Conservation (phyloP, 2,888 invertebrate genomes). For the Thecocarcelia acutangulata region DNA sequence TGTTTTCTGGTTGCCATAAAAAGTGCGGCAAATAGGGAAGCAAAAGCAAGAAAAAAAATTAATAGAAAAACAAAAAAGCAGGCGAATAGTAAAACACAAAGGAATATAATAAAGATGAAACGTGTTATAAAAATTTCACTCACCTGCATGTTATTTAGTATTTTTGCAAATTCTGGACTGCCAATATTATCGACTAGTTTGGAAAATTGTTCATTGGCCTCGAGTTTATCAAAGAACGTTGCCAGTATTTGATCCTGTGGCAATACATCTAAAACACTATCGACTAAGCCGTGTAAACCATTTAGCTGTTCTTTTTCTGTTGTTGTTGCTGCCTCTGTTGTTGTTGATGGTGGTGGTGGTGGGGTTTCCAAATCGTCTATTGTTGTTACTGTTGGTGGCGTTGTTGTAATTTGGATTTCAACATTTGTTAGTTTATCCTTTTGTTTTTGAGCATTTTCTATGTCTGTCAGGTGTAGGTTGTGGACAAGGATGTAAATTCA, state of each 20-base stretch:
- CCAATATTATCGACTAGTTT: constrained; percentile 78
- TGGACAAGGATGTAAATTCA: not conserved
- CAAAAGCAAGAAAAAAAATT: not conserved
- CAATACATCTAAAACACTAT: constrained; percentile 78
- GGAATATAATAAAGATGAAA: constrained; percentile 37
- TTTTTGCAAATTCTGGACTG: constrained; percentile 76
- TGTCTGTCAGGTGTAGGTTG: constrained; percentile 29
- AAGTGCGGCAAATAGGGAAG: no score
- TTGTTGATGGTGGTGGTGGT: no score
- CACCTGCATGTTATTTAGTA: constrained; percentile 79
- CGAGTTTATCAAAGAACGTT: constrained; percentile 80
- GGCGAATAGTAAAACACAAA: not conserved
- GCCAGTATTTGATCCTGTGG: constrained; percentile 80
- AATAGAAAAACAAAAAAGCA: not conserved
- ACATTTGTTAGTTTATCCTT: constrained; percentile 48
- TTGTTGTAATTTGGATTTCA: constrained; percentile 56
- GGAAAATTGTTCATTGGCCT: constrained; percentile 78
- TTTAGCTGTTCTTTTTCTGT: constrained; percentile 72
- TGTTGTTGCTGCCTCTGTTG: constrained; percentile 57
- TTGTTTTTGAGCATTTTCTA: constrained; percentile 53
- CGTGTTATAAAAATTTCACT: constrained; percentile 64
- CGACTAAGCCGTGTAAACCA: constrained; percentile 79
- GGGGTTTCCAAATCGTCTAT: constrained; percentile 28
- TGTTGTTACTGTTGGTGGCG: constrained; percentile 29
- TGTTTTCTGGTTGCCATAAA: not conserved